Evolutionary conservation across 2,113 vertebrate species (phyloP), one percentile per base, ranked within the genome.

Genomic region (Crocuta crocuta): DNA sequence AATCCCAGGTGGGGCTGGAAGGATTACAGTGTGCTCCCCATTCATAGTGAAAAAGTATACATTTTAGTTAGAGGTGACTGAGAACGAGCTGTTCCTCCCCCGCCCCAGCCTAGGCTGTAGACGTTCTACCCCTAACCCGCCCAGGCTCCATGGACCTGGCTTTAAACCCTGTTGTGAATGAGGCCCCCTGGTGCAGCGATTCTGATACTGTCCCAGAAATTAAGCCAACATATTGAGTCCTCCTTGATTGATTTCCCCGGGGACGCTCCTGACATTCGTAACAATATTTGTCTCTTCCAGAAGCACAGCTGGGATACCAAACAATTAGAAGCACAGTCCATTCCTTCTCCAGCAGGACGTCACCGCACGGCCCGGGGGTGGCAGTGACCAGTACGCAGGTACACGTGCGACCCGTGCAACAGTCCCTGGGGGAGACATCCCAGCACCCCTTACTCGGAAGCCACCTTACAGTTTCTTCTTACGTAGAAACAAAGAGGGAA

Each of bases 281-380:
- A 33, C 21, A 3, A 58, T 19, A 4, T 9, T 19, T 12, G 8
- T 61, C 43, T 68, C 83, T 84, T 71, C 45, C 17, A 26, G 61
- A 70, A 71, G 65, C 83, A 26, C 1, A 65, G 31, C 4, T 0
- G 8, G 53, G 10, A 19, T 3, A 2, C 11, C 26, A 31, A 43
- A 5, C 78, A 26, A 23, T 55, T 26, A 15, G 61, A 43, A 58
- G 43, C 92, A 26, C 23, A 11, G 3, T 1, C 1, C n/a, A 8
- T 10, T 16, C 23, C n/a, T 17, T 43, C 24, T 28, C 82, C 19
- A 17, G 1, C 0, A 43, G 23, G 66, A 39, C 45, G 31, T 16
- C 6, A 2, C 35, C 0, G 1, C n/a, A 23, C 2, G n/a, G 31
- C 31, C 43, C 2, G 1, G 5, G 4, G 0, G 9, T 16, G 55